Evolutionary conservation across 1,140 invertebrate species (phyloP), one percentile per base, ranked within the genome.

Genomic region (Bradynema listronoti): DNA sequence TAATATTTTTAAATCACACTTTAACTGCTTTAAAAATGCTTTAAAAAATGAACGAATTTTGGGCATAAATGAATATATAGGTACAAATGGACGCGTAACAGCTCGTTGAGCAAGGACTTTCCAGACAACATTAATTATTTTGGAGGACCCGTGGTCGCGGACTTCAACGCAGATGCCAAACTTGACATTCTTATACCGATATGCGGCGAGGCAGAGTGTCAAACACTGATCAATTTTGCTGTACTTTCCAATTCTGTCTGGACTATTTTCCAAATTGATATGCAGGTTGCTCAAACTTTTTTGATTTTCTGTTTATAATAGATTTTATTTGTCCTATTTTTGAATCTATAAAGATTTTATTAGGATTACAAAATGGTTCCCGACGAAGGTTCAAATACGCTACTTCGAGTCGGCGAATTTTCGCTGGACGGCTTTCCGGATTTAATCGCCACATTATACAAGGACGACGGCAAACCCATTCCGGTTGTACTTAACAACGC

Each of bases 371-470:
- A 43, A 22, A 16, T 70, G 16, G 36, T 43, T 11, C 22, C 41
- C 3, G 59, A 61, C n/a, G 63, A 34, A 4, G 22, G 68, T 19
- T 70, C 66, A n/a, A 52, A 46, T 1, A 54, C 66, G 1, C 29
- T 72, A 7, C 78, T 78, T 41, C 63, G 72, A 5, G 71, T 78
- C 33, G 72, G 72, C 24, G 75, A 75, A 16, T 75, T 78, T 34
- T 61, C 66, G 14, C 43, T 71, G 34, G 66, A 75, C 49, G 73
- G 75, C 11, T 75, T 46, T 46, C 72, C 72, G 7, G 72, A 75
- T 58, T 42, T 75, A 22, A 64, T 73, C 39, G 72, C 63, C 7
- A 59, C 57, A 29, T 43, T 72, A 16, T 53, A 27, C 2, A 33
- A n/a, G 5, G 30, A 30, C 45, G 57, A 16, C 41, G n/a, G n/a